Base-by-base conservation (phyloP, 2,888 invertebrate species). In the Rhamnusium bicolor region DNA sequence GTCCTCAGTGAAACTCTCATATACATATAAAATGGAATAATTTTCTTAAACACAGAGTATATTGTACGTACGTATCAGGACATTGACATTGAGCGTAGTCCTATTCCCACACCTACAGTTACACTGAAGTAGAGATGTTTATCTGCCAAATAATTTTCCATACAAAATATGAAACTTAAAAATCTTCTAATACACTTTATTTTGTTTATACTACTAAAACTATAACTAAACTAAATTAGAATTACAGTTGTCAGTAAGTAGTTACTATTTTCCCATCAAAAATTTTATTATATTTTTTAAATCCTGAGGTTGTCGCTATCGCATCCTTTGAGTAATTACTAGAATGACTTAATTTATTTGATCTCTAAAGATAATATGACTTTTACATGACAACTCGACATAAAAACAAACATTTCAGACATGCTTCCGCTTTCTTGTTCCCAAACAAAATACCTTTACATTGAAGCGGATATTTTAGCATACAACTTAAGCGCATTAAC, bases 381-480 rank as follows among this genome's bases (percentile, higher is more conserved):
- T 67, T 65, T 56, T 56, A 67, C 56, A 67, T 56, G 67, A 67
- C 67, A 67, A 46, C 56, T 54, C 32, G 56, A 67, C 56, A 46
- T 16, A 49, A 67, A 67, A 67, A 67, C 46, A 69, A 60, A 60
- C 29, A 32, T 60, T 69, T 70, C 8, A 53, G 27, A 54, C 62
- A 46, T 56, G 56, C 71, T 67, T 71, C 71, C 71, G 71, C 40
- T 71, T 61, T 61, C 60, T 66, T 71, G 71, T 66, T 53, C 56
- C 53, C 40, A 18, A 66, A 71, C 61, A 66, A 61, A 66, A 65
- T 61, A 56, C 29, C 51, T 68, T 47, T 21, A 60, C 49, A 61
- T 69, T 51, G 19, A 51, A 58, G 19, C 21, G 24, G 32, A 56
- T n/a, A 24, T 32, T 54, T 67, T 40, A 29, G 19, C 67, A 56